Conservation (phyloP, 2,888 invertebrate species). For the Conops quadrifasciatus region DNA sequence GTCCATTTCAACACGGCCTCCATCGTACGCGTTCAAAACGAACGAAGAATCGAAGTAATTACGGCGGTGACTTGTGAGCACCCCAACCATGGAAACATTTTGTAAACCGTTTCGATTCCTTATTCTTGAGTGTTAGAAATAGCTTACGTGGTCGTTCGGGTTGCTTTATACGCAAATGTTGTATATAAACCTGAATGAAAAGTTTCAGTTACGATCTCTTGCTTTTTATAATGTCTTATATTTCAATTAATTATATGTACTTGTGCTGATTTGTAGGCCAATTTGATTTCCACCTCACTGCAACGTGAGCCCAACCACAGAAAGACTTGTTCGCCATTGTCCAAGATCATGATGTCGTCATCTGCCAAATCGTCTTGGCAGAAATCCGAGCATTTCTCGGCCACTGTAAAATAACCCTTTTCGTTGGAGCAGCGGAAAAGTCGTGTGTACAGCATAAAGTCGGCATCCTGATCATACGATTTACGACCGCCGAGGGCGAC, state of each 20-base stretch:
- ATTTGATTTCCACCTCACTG: conserved; percentile 98
- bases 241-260: conserved; percentile 66
- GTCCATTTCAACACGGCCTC: not conserved
- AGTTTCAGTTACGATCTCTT: conserved; percentile 17
- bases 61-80: conserved; percentile 72
- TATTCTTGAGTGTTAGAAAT: conserved; percentile 93
- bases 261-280: conserved; percentile 98
- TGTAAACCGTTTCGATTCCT: conserved; percentile 93
- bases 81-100: conserved; percentile 99
- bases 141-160: conserved; percentile 90
- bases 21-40: not conserved
- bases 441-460: conserved; percentile 91
- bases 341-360: conserved; percentile 99
- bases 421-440: conserved; percentile 99
- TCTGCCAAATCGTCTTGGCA: conserved; percentile 96
- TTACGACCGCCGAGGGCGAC: conserved; percentile 92
- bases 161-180: conserved; percentile 95
- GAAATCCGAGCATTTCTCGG: conserved; percentile 86
- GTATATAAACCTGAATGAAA: conserved; percentile 87
- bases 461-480: conserved; percentile 86
- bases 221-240: not conserved
- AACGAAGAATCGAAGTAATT: not conserved
- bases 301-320: conserved; percentile 97
- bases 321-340: conserved; percentile 97
- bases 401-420: conserved; percentile 98